A percentile compares a stretch with the other conserved stretches of the same genome.
phyloP scores from a whole-genome alignment of 2,113 vertebrate genomes.

The Nestor notabilis region DNA sequence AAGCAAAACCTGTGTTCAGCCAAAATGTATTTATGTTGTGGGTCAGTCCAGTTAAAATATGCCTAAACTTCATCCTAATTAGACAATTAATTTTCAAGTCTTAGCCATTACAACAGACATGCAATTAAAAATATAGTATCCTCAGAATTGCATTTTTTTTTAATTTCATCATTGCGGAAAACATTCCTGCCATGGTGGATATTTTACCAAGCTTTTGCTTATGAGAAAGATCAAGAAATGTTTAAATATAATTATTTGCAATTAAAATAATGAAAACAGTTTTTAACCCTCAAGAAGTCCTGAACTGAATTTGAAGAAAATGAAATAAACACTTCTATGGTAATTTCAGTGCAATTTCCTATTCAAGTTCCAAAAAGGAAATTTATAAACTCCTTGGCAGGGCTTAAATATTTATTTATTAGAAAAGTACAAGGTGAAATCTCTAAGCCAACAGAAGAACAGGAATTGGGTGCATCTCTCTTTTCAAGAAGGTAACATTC shows the following conservation, averaged over 20 bases:
- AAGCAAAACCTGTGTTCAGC: not conserved
- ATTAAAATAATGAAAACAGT: not conserved
- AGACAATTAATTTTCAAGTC: not conserved
- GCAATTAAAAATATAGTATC: not conserved
- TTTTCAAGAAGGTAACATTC: not conserved
- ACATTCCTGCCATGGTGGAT: not conserved
- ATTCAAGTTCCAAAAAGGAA: not conserved
- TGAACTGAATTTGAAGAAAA: not conserved
- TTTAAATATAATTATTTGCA: not conserved
- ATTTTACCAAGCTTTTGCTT: not conserved
- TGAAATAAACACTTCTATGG: fast-evolving
- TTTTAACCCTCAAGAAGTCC: not conserved
- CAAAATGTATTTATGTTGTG: not conserved
- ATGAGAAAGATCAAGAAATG: not conserved
- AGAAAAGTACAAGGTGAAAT: not conserved
- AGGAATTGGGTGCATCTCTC: not conserved
- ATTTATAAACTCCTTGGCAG: not conserved
- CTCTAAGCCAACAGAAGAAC: not conserved
- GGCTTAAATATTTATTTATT: not conserved
- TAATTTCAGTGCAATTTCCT: not conserved
- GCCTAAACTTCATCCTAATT: not conserved
- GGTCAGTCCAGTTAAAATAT: not conserved
- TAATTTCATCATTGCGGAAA: not conserved
- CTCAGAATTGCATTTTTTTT: not conserved
- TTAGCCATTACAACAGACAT: not conserved